phyloP scores from a whole-genome alignment of 2,888 invertebrate genomes.

The Callyntrura sp. region DNA sequence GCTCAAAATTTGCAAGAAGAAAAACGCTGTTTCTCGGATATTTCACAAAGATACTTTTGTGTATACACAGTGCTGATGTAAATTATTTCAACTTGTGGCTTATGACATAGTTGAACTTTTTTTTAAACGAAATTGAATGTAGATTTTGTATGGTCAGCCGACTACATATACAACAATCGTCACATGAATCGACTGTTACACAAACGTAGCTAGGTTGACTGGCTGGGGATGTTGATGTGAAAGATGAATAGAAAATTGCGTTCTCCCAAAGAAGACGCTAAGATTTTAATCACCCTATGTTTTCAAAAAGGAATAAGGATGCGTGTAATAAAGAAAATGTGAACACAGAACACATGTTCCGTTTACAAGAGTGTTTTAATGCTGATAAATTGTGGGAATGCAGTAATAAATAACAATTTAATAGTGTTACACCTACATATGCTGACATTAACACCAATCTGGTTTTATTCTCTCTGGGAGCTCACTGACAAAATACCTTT shows the following conservation, averaged over 20 bases:
- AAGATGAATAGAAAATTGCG: conserved; percentile 32
- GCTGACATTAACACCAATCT: conserved; percentile 73
- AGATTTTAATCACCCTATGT: conserved; percentile 3
- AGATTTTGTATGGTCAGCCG: neutral
- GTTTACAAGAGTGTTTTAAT: conserved; percentile 26
- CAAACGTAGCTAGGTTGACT: neutral
- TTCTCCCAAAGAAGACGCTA: neutral
- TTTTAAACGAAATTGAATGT: neutral
- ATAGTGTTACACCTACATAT: conserved; percentile 74
- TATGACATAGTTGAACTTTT: neutral
- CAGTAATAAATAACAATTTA: conserved; percentile 74
- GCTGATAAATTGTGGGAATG: conserved; percentile 40
- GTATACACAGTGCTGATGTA: neutral
- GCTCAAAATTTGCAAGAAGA: neutral
- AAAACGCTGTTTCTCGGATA: neutral
- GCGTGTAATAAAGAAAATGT: neutral
- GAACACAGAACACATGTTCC: neutral
- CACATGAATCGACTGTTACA: neutral
- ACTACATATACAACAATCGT: neutral
- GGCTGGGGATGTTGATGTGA: conserved; percentile 51
- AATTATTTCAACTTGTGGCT: neutral
- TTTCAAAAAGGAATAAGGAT: neutral
- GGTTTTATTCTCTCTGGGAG: conserved; percentile 58
- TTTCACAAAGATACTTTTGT: neutral
- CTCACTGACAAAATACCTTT: conserved; percentile 14